Conservation (phyloP, 2,113 vertebrate species). For the Aix galericulata region DNA sequence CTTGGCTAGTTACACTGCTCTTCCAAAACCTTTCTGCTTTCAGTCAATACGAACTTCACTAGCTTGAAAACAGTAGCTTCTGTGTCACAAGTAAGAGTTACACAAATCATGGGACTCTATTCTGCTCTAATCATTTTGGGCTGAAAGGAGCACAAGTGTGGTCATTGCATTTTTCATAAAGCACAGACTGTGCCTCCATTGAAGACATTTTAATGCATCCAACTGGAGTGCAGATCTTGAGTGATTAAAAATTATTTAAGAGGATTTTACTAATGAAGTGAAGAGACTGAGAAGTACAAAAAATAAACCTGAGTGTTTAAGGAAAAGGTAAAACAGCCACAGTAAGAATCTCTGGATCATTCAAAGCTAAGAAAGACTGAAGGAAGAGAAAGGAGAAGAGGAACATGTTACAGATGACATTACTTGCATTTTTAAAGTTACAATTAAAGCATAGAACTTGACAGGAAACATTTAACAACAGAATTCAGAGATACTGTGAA, state of each 20-base stretch:
- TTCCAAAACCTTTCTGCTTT: neutral
- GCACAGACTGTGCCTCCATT: neutral
- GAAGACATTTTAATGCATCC: neutral
- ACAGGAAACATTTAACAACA: neutral
- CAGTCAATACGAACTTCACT: neutral
- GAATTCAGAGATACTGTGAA: neutral
- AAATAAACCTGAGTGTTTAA: neutral
- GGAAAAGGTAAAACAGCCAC: neutral
- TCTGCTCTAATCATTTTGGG: neutral
- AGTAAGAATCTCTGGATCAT: neutral
- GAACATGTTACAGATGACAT: neutral
- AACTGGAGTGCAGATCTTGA: neutral
- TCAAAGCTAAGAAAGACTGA: neutral
- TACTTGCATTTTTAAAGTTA: neutral
- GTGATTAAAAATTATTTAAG: neutral
- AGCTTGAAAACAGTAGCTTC: neutral
- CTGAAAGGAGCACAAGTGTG: neutral
- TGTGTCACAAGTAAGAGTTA: neutral
- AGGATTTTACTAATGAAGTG: neutral
- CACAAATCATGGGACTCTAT: neutral
- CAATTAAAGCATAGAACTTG: neutral
- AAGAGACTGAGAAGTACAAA: neutral
- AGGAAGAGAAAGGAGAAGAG: neutral
- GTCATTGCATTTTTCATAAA: neutral
- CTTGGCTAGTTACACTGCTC: neutral